A percentile compares a stretch with the other conserved stretches of the same genome.
Evolutionary conservation across 1,140 invertebrate species (phyloP).

Genomic region (Battus philenor): DNA sequence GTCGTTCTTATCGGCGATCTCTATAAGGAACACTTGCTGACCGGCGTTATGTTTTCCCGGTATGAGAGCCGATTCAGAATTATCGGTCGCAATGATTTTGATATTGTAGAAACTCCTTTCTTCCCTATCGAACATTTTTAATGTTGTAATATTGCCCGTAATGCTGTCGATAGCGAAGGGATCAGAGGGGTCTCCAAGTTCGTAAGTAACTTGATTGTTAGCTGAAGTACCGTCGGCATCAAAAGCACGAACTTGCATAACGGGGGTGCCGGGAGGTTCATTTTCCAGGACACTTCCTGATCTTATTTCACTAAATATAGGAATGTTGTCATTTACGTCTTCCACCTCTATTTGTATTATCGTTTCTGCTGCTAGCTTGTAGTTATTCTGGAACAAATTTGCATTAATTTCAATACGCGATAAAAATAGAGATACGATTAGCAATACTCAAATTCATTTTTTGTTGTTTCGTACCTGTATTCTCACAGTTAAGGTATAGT

Average conservation of each 20-base stretch:
- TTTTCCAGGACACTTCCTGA: constrained; percentile 90
- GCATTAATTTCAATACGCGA: no score
- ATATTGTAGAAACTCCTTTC: constrained; percentile 86
- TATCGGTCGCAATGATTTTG: constrained; percentile 90
- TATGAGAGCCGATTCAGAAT: constrained; percentile 86
- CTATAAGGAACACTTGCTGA: constrained; percentile 87
- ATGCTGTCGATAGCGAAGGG: constrained; percentile 86
- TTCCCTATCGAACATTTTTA: constrained; percentile 88
- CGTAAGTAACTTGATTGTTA: constrained; percentile 88
- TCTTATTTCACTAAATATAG: constrained; percentile 86
- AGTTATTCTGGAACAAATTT: constrained; percentile 82
- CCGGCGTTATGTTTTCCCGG: constrained; percentile 83
- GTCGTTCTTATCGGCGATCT: constrained; percentile 94
- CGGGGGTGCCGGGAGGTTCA: constrained; percentile 85
- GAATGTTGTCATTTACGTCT: constrained; percentile 93
- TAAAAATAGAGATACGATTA: not conserved
- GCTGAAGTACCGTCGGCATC: constrained; percentile 90
- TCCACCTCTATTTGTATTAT: constrained; percentile 85
- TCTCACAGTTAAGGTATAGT: constrained; percentile 88
- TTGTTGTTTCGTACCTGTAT: constrained; percentile 74
- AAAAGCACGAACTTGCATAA: constrained; percentile 90
- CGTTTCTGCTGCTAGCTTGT: constrained; percentile 85
- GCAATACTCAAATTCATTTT: constrained; percentile 2
- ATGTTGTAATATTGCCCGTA: constrained; percentile 91
- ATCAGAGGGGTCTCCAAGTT: constrained; percentile 81